Evolutionary conservation across 2,797 vertebrate species (phyloP), one percentile per base, ranked within the genome.

Genomic region (Prunella strophiata): DNA sequence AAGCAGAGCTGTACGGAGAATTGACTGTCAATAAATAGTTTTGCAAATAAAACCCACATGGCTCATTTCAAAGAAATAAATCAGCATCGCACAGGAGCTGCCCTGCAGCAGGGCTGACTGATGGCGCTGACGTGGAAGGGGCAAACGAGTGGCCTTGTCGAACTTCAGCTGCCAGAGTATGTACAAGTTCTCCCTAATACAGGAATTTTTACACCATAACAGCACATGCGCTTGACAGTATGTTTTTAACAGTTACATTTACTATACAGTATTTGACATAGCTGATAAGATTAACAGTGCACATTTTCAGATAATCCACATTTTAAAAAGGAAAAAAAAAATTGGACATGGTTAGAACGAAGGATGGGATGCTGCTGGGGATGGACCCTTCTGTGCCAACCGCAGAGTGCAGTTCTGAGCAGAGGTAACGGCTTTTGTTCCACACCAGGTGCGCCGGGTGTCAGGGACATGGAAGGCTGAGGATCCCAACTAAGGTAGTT

Each of bases 161-260:
- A 96, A 87, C 85, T 84, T 96, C 96, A 98, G 97, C 97, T 97
- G 97, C 97, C 96, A 96, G 93, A 95, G 91, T 93, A 96, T 76
- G 70, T 83, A 89, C 95, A 96, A 55, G 91, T 89, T 93, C 87
- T 93, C 87, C 86, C 93, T 57, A 95, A 91, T 63, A 94, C 8
- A 45, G 82, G 92, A 95, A 85, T 94, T 95, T 92, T 93, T 93
- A 97, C 84, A 88, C 92, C 86, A 68, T 86, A 95, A 94, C 91
- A 97, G 94, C 94, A 94, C 93, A 93, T 76, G 89, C 75, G 93
- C 89, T 95, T 94, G 84, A 97, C 92, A 86, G 93, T 91, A 74
- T 70, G 77, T 84, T 96, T 96, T 97, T 91, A 83, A 96, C 93
- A 74, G 85, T 85, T 89, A 95, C 85, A 93, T 83, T 96, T 96